Evolutionary conservation across 2,113 vertebrate genomes (phyloP).

Genomic region (Stictonetta naevosa): DNA sequence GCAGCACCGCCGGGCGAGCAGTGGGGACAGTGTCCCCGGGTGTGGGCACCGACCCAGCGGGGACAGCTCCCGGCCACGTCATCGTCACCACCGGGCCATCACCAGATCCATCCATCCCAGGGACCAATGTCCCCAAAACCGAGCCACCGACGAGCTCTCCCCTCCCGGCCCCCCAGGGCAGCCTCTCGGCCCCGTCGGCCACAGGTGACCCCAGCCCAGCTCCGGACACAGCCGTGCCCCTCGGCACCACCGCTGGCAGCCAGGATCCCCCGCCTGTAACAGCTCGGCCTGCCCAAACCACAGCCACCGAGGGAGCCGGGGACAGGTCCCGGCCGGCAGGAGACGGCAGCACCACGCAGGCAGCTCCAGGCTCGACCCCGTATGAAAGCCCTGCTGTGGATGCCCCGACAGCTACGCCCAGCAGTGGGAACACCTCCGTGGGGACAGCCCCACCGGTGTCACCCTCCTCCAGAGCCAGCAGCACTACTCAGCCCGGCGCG

Average conservation of each 20-base stretch:
- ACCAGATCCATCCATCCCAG: background rate
- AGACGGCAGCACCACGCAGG: background rate
- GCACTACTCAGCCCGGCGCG: accelerated
- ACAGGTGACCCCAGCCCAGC: background rate
- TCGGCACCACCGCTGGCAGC: accelerated
- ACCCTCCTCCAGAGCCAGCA: accelerated
- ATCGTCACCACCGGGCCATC: background rate
- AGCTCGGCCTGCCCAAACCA: accelerated
- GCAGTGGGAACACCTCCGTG: accelerated
- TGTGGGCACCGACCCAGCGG: accelerated
- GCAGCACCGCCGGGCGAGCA: accelerated
- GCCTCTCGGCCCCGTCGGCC: accelerated
- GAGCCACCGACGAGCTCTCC: accelerated
- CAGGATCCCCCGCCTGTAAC: background rate
- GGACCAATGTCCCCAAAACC: background rate
- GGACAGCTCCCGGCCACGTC: accelerated
- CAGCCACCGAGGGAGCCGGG: accelerated
- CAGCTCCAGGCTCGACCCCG: accelerated
- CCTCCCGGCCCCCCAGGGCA: accelerated
- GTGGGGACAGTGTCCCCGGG: accelerated
- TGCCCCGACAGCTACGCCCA: accelerated
- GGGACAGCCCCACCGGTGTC: accelerated
- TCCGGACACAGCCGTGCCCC: accelerated
- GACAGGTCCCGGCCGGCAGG: background rate
- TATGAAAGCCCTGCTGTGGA: background rate